Evolutionary conservation across 2,113 vertebrate genomes (phyloP).

Genomic region (Mus spicilegus): DNA sequence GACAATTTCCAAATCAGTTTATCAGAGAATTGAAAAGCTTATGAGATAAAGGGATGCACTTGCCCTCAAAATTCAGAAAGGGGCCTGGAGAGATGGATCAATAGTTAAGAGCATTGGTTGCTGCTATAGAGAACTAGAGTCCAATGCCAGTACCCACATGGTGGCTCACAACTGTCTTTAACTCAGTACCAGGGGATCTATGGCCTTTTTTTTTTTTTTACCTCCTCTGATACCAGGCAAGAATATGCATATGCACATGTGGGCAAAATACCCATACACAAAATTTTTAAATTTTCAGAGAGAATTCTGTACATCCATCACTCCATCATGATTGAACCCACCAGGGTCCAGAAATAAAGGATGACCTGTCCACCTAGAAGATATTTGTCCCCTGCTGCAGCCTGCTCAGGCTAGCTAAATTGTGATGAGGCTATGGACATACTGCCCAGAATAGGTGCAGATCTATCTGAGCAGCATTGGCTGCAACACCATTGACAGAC

Average conservation of each 20-base stretch:
- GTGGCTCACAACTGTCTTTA: neutral
- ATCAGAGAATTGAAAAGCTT: neutral
- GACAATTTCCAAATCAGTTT: neutral
- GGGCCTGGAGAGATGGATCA: neutral
- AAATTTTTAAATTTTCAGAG: neutral
- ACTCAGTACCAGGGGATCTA: neutral
- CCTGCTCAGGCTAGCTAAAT: fast-evolving
- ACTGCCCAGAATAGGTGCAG: fast-evolving
- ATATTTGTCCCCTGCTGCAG: fast-evolving
- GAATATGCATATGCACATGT: too few species aligned
- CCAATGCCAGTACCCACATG: neutral
- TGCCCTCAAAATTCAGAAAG: neutral
- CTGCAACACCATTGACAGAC: fast-evolving
- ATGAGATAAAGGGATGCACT: neutral
- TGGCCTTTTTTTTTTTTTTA: neutral
- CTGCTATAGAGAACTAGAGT: neutral
- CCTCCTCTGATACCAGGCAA: neutral
- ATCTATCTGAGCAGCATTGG: fast-evolving
- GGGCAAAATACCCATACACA: neutral
- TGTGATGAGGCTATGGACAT: fast-evolving
- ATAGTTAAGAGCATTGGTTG: neutral
- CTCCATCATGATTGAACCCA: neutral
- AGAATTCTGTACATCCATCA: neutral
- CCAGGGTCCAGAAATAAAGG: neutral
- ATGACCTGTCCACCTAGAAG: fast-evolving